Percentiles rank a stretch among this genome's conserved stretches.
phyloP scores from a whole-genome alignment of 2,888 invertebrate genomes.

The Apomyelois bistriatella region DNA sequence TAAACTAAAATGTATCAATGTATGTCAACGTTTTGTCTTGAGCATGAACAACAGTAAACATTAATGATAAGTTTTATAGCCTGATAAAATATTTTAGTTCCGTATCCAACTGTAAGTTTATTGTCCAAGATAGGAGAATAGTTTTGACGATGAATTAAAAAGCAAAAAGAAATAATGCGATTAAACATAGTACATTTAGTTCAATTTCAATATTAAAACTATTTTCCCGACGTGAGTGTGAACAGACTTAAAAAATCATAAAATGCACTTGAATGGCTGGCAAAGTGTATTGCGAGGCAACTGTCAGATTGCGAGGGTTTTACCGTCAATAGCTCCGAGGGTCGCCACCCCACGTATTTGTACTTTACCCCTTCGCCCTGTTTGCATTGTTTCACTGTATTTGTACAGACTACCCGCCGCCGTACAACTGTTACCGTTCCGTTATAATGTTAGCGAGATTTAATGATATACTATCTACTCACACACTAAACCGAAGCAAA shows the following conservation, averaged over 20 bases:
- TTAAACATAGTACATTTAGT: not conserved
- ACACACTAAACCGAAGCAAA: constrained; percentile 8
- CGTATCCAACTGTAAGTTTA: not conserved
- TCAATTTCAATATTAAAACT: not conserved
- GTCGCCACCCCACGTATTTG: constrained; percentile 62
- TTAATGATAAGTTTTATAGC: constrained; percentile 5
- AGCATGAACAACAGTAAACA: not conserved
- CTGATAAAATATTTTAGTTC: not conserved
- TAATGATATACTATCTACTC: constrained; percentile 58
- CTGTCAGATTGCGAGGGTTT: constrained; percentile 54
- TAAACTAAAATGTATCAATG: not conserved
- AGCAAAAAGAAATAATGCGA: not conserved
- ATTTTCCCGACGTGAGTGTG: not conserved
- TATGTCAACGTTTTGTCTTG: constrained; percentile 2
- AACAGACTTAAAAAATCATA: constrained; percentile 29
- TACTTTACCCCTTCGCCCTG: constrained; percentile 60
- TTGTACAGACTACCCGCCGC: constrained; percentile 62
- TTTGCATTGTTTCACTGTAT: constrained; percentile 72
- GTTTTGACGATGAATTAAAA: not conserved
- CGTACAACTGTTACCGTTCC: constrained; percentile 71
- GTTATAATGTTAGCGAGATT: constrained; percentile 67
- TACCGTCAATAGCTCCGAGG: constrained; percentile 52
- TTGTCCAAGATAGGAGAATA: not conserved
- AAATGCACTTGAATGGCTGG: constrained; percentile 53
- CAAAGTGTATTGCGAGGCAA: constrained; percentile 53